Evolutionary conservation across 2,113 vertebrate genomes (phyloP).

Genomic region (Rhinopomastus cyanomelas): DNA sequence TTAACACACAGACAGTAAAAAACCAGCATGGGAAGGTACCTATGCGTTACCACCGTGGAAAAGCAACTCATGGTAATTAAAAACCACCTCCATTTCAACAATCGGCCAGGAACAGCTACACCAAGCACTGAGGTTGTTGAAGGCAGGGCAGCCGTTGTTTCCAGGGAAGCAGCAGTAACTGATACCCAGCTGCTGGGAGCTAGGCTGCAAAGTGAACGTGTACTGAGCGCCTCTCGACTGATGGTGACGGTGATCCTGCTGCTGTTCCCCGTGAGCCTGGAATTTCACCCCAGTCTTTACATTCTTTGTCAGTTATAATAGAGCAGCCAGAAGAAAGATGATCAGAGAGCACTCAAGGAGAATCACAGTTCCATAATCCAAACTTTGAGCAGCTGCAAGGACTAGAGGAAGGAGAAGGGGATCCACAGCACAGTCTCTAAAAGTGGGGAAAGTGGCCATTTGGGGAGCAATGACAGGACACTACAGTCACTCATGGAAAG

Average conservation of each 20-base stretch:
- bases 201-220: not conserved
- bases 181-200: not conserved
- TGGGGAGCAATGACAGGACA: not conserved
- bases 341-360: not conserved
- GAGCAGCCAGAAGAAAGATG: not conserved
- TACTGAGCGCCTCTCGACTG: not conserved
- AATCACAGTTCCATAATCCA: not conserved
- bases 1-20: conserved; percentile 44
- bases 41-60: no score
- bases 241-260: not conserved
- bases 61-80: conserved; percentile 23
- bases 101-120: conserved; percentile 19
- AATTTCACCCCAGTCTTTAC: conserved; percentile 36
- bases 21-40: no score
- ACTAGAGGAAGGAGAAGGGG: not conserved
- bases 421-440: not conserved
- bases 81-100: not conserved
- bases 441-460: not conserved
- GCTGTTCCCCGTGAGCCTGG: not conserved
- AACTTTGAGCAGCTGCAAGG: not conserved
- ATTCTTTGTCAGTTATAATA: not conserved
- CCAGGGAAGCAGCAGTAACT: not conserved
- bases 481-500: not conserved
- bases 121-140: not conserved
- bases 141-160: conserved; percentile 8